These are phyloP conservation scores for Cygnus buccinator DNA, from an alignment of 2,113 vertebrate species.

Conservation along the genomic window DNA sequence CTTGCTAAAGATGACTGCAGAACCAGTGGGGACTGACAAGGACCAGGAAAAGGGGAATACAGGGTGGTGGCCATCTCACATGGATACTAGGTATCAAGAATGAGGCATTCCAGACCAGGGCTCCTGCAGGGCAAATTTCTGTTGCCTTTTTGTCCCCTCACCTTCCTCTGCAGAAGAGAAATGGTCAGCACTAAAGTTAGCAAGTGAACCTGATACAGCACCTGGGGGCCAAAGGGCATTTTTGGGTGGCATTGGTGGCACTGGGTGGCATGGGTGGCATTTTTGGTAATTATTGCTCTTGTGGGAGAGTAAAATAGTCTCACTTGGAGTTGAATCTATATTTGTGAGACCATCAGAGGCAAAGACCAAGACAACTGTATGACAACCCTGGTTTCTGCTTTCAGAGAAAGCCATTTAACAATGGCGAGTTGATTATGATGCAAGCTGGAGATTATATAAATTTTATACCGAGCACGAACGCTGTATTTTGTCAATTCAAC, in stretches of 20 bases:
- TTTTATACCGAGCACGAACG: neutral
- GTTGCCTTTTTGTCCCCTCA: neutral
- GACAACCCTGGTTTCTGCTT: neutral
- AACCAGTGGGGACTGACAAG: neutral
- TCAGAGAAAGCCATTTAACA: neutral
- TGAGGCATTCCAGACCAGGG: neutral
- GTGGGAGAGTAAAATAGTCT: neutral
- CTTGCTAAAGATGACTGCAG: neutral
- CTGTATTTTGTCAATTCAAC: neutral
- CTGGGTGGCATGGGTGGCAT: neutral
- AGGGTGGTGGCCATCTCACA: neutral
- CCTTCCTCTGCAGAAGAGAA: neutral
- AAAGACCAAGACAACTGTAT: neutral
- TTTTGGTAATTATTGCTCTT: neutral
- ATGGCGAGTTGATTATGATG: neutral
- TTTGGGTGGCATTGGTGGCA: neutral
- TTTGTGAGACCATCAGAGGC: neutral
- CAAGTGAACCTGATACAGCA: neutral
- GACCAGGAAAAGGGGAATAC: neutral
- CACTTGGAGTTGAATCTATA: neutral
- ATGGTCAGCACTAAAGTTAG: neutral
- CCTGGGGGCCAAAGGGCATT: neutral
- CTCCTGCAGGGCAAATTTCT: neutral
- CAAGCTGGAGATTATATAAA: neutral
- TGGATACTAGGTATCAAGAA: accelerated